Evolutionary conservation across 2,113 vertebrate species (phyloP).

Genomic region (Ctenodactylus gundi): DNA sequence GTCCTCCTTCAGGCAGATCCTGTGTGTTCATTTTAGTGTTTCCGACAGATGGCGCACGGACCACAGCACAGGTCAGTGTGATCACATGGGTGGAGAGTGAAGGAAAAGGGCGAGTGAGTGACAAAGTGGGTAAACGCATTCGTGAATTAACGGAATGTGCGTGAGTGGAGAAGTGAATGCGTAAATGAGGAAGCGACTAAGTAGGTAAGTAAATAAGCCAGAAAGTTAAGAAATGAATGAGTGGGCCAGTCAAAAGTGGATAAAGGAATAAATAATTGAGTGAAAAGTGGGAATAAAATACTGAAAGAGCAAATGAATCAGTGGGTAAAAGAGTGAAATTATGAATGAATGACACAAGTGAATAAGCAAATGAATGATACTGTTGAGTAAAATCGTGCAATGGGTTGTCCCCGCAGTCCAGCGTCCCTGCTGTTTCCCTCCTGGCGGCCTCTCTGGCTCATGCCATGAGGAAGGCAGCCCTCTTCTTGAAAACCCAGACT

Average conservation of each 20-base stretch:
- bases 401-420: too few species aligned
- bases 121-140: not conserved
- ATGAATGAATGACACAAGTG: too few species aligned
- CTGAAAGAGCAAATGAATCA: not conserved
- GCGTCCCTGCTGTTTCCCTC: not conserved
- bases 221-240: too few species aligned
- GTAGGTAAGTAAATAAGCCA: too few species aligned
- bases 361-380: not conserved
- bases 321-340: not conserved
- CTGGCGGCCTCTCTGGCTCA: not conserved
- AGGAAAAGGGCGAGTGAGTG: not conserved
- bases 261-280: not conserved
- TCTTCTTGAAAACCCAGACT: not conserved
- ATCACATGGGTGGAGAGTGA: not conserved
- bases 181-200: too few species aligned
- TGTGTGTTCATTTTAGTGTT: not conserved
- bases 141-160: too few species aligned
- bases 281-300: not conserved
- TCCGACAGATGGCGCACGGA: not conserved
- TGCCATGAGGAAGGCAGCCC: not conserved
- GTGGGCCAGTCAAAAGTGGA: not conserved
- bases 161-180: not conserved
- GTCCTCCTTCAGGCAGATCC: not conserved
- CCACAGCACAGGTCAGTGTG: not conserved
- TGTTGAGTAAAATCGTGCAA: not conserved